Percentiles rank a stretch among this genome's conserved stretches.
Conservation (phyloP, 2,797 vertebrate genomes). For the Oryzias sinensis region DNA sequence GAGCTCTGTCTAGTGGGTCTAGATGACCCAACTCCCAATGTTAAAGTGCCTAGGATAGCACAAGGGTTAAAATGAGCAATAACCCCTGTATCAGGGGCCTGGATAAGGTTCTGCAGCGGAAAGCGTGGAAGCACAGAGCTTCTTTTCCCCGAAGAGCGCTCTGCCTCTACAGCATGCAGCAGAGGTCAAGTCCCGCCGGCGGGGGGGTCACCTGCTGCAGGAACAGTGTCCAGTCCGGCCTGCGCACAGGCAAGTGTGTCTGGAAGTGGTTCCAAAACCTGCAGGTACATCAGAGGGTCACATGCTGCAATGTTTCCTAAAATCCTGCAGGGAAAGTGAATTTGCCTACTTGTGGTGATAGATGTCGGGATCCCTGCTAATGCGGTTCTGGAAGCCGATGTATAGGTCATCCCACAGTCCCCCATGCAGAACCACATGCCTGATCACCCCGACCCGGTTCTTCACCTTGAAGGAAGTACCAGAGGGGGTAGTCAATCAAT, state of each 20-base stretch:
- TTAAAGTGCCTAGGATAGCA: too few species aligned
- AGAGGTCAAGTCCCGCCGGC: not conserved
- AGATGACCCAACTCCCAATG: too few species aligned
- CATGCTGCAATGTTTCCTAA: too few species aligned
- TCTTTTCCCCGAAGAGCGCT: too few species aligned
- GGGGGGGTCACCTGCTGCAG: slow-evolving; percentile 29
- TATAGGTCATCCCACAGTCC: slow-evolving; percentile 83
- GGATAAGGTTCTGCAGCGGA: too few species aligned
- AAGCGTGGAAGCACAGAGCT: too few species aligned
- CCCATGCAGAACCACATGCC: slow-evolving; percentile 75
- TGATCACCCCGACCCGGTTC: slow-evolving; percentile 77
- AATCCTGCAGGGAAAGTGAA: too few species aligned
- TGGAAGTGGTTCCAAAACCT: slow-evolving; percentile 87
- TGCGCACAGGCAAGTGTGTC: slow-evolving; percentile 68
- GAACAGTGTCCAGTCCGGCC: slow-evolving; percentile 74
- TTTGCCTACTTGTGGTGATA: slow-evolving; percentile 80
- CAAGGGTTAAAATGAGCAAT: too few species aligned
- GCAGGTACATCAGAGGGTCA: not conserved
- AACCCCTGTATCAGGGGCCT: too few species aligned
- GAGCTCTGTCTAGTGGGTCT: too few species aligned
- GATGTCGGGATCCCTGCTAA: slow-evolving; percentile 79
- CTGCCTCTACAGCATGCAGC: too few species aligned
- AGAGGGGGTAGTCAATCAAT: not conserved
- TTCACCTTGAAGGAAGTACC: slow-evolving; percentile 60
- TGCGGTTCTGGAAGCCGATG: slow-evolving; percentile 84